These are phyloP conservation scores for Rotaria sp. DNA, from an alignment of 2,888 invertebrate genomes.

Conservation along the genomic window DNA sequence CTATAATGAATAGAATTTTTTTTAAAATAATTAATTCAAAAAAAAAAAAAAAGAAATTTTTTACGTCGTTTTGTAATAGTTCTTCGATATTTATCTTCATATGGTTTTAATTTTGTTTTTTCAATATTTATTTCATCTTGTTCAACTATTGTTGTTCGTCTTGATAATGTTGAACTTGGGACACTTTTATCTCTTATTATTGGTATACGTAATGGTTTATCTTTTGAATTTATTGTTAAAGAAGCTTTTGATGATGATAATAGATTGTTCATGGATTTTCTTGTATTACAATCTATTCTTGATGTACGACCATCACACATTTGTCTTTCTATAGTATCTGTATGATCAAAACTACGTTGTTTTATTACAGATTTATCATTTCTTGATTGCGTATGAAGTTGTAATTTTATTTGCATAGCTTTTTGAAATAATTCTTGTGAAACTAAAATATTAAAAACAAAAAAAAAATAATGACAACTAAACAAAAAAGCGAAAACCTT, in stretches of 20 bases:
- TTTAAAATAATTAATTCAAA: too few species aligned
- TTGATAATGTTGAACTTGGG: background rate
- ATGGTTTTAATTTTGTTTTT: background rate
- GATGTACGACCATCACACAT: background rate
- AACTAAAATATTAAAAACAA: background rate
- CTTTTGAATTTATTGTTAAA: too few species aligned
- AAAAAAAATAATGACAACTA: too few species aligned
- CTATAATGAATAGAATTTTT: background rate
- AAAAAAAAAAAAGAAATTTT: background rate
- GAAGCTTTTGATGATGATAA: background rate
- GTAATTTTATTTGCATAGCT: background rate
- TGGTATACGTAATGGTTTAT: background rate
- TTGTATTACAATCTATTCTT: background rate
- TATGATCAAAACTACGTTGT: background rate
- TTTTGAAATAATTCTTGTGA: constrained; percentile 12
- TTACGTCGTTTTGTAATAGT: background rate
- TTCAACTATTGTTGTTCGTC: background rate
- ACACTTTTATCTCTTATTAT: background rate
- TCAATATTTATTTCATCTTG: background rate
- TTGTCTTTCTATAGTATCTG: too few species aligned
- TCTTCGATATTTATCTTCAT: constrained; percentile 5
- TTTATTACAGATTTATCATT: background rate
- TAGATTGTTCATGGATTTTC: background rate
- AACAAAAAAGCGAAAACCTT: background rate
- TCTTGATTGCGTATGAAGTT: background rate